Evolutionary conservation across 2,888 invertebrate genomes (phyloP).

Genomic region (Lasiommata megera): DNA sequence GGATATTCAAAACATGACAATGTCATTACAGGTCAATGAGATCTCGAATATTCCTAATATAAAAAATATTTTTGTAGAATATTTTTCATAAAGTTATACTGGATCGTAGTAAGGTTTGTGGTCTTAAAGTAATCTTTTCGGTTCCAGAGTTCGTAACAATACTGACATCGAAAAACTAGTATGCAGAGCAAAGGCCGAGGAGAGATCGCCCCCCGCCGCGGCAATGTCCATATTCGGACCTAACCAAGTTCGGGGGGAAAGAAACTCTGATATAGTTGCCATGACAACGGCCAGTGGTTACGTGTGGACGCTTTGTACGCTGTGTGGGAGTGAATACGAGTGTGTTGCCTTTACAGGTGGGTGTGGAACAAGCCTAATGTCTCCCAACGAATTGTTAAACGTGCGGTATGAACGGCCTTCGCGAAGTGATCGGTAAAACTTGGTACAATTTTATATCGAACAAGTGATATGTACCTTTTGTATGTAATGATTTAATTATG

Average conservation of each 20-base stretch:
- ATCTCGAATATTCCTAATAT: too few relatives aligned
- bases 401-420: slow-evolving; percentile 28
- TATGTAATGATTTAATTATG: slow-evolving; percentile 6
- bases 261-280: slow-evolving; percentile 72
- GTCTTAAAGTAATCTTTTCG: background rate
- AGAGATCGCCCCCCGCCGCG: slow-evolving; percentile 58
- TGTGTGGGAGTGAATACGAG: slow-evolving; percentile 65
- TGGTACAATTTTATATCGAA: slow-evolving; percentile 13
- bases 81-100: too few relatives aligned
- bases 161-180: slow-evolving; percentile 91
- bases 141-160: slow-evolving; percentile 91
- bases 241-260: slow-evolving; percentile 65
- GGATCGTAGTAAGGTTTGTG: too few relatives aligned
- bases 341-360: slow-evolving; percentile 40
- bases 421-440: slow-evolving; percentile 15
- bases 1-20: too few relatives aligned
- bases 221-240: slow-evolving; percentile 50
- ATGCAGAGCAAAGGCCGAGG: slow-evolving; percentile 67
- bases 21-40: too few relatives aligned
- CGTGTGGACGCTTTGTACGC: slow-evolving; percentile 38
- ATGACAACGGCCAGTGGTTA: slow-evolving; percentile 26
- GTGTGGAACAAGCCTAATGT: slow-evolving; percentile 28
- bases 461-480: slow-evolving; percentile 20
- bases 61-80: too few relatives aligned
- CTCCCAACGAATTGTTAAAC: slow-evolving; percentile 28